Evolutionary conservation across 2,888 invertebrate species (phyloP), one percentile per base, ranked within the genome.

Genomic region (Sinopyrophorus schimmeli): DNA sequence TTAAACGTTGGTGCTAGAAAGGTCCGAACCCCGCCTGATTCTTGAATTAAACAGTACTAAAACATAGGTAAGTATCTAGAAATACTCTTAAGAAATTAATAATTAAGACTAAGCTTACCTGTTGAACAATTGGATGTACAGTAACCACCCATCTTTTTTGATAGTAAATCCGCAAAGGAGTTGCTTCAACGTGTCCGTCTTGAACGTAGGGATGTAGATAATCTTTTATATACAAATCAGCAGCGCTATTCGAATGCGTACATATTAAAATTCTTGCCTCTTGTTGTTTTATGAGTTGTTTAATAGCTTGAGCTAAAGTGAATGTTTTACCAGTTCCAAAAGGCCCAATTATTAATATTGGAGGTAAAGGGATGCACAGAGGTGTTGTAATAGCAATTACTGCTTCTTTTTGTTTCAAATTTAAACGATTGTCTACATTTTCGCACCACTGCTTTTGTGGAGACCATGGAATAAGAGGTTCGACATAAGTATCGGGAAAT

Each of bases 301-400:
- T 83, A 24, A 88, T 83, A 1, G 86, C 86, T 59, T 79, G 76
- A 0, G 89, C 89, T 58, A 92, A 73, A 0, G 91, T 90, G 64
- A 86, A 90, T 0, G 91, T 92, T 68, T 92, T 92, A 0, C 91
- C 91, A 0, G 91, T 91, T n/a, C 91, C 91, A 71, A 87, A 91
- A 0, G 91, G 90, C 1, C 88, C 70, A 37, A 88, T 84, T 4
- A 89, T 77, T 31, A 89, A 71, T 48, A 89, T 82, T 0, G 88
- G 88, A 0, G 88, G 87, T 37, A 87, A 66, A 41, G 78, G 76
- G 10, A 80, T 74, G 41, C 76, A 76, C 10, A 78, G 68, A 0
- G 86, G 80, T 5, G 86, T 81, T 9, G 88, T 86, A 51, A 91
- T 89, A 3, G 87, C 84, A 38, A 84, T 79, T 1, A 91, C 80